These are phyloP conservation scores for Bellardia bayeri DNA, from an alignment of 2,888 invertebrate genomes.

Conservation along the genomic window DNA sequence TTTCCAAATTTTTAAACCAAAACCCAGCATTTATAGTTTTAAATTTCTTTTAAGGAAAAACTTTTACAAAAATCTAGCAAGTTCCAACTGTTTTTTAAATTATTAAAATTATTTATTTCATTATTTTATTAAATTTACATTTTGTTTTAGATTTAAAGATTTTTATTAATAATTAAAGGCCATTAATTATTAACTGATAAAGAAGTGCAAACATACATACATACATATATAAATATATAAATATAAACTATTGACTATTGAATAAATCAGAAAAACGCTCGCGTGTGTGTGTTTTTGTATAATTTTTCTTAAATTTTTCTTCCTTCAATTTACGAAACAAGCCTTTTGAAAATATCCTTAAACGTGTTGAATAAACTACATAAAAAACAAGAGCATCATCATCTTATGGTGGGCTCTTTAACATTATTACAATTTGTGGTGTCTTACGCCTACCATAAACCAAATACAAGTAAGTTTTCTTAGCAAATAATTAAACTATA, in stretches of 20 bases:
- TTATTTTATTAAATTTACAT: slow-evolving; percentile 1
- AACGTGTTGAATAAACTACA: slow-evolving; percentile 68
- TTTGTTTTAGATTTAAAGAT: slow-evolving; percentile 12
- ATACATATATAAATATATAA: too few relatives aligned
- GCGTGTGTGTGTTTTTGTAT: too few relatives aligned
- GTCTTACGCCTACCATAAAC: slow-evolving; percentile 74
- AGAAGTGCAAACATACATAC: too few relatives aligned
- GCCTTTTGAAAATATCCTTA: slow-evolving; percentile 47
- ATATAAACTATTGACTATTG: too few relatives aligned
- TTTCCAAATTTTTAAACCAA: not conserved
- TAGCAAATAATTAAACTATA: too few relatives aligned
- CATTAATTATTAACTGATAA: too few relatives aligned
- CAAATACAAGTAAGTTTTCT: slow-evolving; percentile 71
- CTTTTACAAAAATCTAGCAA: not conserved
- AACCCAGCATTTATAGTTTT: slow-evolving; percentile 22
- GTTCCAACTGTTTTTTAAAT: too few relatives aligned
- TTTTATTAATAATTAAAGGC: too few relatives aligned
- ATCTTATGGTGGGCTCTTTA: slow-evolving; percentile 74
- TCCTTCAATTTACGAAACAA: not conserved
- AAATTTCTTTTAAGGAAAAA: slow-evolving; percentile 20
- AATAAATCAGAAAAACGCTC: too few relatives aligned
- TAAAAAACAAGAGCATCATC: slow-evolving; percentile 70
- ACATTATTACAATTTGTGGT: slow-evolving; percentile 73
- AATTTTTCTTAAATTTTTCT: not conserved
- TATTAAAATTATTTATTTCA: not conserved